Base-by-base conservation (phyloP, 2,113 vertebrate genomes). In the Jaculus jaculus region DNA sequence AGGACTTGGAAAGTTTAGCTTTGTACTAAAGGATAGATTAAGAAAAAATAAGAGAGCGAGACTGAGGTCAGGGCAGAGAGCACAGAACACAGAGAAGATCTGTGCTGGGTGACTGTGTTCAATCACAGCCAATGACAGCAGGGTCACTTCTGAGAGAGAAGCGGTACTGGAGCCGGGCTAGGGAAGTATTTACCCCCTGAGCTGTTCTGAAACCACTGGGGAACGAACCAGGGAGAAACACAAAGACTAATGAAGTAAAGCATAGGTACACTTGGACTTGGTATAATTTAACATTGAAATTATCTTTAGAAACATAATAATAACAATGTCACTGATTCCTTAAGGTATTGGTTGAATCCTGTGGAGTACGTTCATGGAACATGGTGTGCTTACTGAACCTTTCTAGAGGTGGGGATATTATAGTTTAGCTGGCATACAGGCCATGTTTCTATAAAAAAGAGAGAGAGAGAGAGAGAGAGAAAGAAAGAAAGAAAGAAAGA, bases 281-380 rank as follows among this genome's bases (percentile, higher is more conserved):
- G 34, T 32, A 39, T 34, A 58, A 82, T 58, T 83, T 11, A 88
- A 12, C 34, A 39, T 30, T 60, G 23, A 68, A 75, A 79, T n/a
- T 15, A 69, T 80, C 63, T 75, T 89, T 81, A 84, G 80, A 78
- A 7, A 72, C 28, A 82, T 30, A 66, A 75, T 84, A 66, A 79
- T 54, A 90, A 78, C 91, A 84, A 32, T 3, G 39, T 1, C 47
- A 3, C 18, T 65, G 21, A 92, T 71, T 42, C 47, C 39, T 68
- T 74, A 30, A 39, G 68, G 26, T 78, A 51, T 32, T 69, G 63
- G 71, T 65, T 84, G 78, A 20, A 39, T 61, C 34, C 17, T 9
- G 34, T 71, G 1, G 23, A 72, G 3, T 34, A 20, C 10, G 89
- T 71, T 3, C 28, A 92, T 65, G 71, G 21, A 65, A 58, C 91